A percentile compares a stretch with the other conserved stretches of the same genome.
Evolutionary conservation across 23 tunicate species (phyloP).

Genomic region (Aplidium turbinatum): DNA sequence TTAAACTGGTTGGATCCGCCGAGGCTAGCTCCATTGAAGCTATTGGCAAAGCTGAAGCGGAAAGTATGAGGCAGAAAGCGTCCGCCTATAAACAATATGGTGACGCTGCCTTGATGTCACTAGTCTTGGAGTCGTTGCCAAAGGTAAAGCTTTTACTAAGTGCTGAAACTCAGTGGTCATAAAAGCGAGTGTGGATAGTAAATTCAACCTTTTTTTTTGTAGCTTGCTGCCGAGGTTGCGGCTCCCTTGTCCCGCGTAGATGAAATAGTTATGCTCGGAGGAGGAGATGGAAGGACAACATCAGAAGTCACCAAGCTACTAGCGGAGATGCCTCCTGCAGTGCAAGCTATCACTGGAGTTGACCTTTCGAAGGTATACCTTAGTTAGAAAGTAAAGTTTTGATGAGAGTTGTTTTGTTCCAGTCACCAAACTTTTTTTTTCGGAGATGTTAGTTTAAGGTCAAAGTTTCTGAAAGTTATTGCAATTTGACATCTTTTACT

Average conservation of each 20-base stretch:
- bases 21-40: constrained; percentile 93
- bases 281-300: constrained; percentile 65
- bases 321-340: constrained; percentile 94
- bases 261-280: constrained; percentile 90
- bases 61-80: constrained; percentile 90
- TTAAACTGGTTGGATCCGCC: constrained; percentile 79
- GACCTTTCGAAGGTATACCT: constrained; percentile 89
- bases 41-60: constrained; percentile 97
- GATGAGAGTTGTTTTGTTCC: no score
- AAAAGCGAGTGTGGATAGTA: neutral
- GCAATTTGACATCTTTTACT: no score
- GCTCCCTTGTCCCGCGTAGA: constrained; percentile 91
- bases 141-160: no score
- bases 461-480: no score
- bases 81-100: constrained; percentile 95
- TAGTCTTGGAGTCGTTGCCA: constrained; percentile 90
- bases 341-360: constrained; percentile 89
- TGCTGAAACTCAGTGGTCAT: no score
- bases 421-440: no score
- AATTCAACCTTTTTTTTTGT: neutral
- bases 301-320: constrained; percentile 83
- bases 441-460: no score
- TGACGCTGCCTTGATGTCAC: constrained; percentile 96
- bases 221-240: constrained; percentile 92
- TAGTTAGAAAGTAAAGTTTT: no score